A percentile compares a stretch with the other conserved stretches of the same genome.
These are phyloP conservation scores for Rhagoletis pomonella DNA, from an alignment of 1,140 invertebrate species.

Conservation along the genomic window DNA sequence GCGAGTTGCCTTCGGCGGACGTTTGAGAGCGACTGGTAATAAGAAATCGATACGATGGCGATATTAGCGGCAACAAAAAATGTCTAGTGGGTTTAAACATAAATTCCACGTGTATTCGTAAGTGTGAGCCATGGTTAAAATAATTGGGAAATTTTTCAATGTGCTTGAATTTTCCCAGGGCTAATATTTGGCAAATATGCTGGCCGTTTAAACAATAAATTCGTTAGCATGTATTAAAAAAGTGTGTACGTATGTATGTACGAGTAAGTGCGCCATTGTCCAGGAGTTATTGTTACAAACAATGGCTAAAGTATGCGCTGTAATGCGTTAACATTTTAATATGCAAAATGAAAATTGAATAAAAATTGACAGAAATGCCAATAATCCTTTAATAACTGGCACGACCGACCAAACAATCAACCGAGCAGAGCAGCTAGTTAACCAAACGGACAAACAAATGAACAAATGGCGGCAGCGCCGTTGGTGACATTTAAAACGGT, in stretches of 20 bases:
- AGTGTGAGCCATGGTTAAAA: background rate
- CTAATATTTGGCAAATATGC: slow-evolving; percentile 36
- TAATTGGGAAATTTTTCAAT: slow-evolving; percentile 43
- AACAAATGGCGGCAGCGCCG: slow-evolving; percentile 10
- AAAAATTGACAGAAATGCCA: slow-evolving; percentile 52
- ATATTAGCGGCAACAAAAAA: no score
- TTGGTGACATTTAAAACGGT: slow-evolving; percentile 20
- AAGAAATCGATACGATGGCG: no score
- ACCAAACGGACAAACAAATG: slow-evolving; percentile 20
- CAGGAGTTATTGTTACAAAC: background rate
- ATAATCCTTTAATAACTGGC: slow-evolving; percentile 51
- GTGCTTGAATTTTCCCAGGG: background rate
- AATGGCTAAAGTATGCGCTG: background rate
- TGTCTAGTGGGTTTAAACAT: no score
- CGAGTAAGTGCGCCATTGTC: background rate
- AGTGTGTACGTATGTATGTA: background rate
- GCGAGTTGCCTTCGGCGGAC: no score
- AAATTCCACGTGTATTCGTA: no score
- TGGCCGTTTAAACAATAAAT: slow-evolving; percentile 15
- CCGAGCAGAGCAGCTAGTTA: background rate
- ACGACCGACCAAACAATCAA: slow-evolving; percentile 1
- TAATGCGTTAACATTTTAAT: slow-evolving; percentile 28
- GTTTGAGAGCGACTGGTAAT: no score
- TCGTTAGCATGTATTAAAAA: background rate
- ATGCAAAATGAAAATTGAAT: slow-evolving; percentile 52